Conservation (phyloP, 2,797 vertebrate species). For the Micropoecilia bifurca region DNA sequence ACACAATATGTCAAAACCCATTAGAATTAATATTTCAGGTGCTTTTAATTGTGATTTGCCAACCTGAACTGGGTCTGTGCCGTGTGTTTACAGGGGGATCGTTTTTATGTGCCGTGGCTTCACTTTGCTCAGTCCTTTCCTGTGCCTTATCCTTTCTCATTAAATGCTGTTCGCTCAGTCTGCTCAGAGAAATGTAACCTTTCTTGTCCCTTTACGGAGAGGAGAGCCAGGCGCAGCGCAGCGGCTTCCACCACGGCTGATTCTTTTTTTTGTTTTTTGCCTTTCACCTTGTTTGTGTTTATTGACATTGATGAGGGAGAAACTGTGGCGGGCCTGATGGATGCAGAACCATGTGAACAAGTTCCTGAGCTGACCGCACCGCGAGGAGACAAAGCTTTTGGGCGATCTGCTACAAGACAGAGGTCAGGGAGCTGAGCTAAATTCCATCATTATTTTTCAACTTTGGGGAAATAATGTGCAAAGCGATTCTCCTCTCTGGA, state of each 20-base stretch:
- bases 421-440: conserved; percentile 37
- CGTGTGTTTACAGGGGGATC: neutral
- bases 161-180: conserved; percentile 15
- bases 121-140: conserved; percentile 9
- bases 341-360: conserved; percentile 20
- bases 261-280: neutral
- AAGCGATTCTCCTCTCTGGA: conserved; percentile 4
- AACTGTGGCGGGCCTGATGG: conserved; percentile 23
- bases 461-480: conserved; percentile 32
- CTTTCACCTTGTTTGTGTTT: conserved; percentile 46
- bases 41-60: neutral
- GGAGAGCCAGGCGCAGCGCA: conserved; percentile 19
- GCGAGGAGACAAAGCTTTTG: conserved; percentile 22
- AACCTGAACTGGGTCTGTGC: neutral
- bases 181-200: conserved; percentile 15
- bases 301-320: conserved; percentile 42
- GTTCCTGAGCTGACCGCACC: conserved; percentile 23
- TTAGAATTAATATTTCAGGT: neutral
- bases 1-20: neutral
- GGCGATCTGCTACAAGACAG: conserved; percentile 20
- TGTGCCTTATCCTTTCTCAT: conserved; percentile 10
- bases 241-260: conserved; percentile 25
- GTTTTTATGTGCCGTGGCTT: conserved; percentile 22
- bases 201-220: conserved; percentile 4
- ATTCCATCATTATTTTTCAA: conserved; percentile 42